Conservation (phyloP, 1,140 invertebrate species). For the Meloidogyne chitwoodi region DNA sequence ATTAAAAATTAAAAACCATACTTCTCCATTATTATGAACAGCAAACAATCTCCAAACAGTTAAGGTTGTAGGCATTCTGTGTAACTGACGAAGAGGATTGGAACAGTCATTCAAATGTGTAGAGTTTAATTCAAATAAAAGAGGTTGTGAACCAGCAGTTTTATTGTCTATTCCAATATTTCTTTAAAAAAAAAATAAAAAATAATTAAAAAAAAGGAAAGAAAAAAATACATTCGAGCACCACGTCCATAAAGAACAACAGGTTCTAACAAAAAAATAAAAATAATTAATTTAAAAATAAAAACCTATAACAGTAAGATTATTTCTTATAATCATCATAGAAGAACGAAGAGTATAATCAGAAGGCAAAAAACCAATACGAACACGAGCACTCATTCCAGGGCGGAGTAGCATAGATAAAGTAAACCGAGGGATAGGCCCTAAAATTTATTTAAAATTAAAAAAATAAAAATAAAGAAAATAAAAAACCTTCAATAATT, state of each 20-base stretch:
- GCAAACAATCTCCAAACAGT: constrained; percentile 78
- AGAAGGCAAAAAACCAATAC: constrained; percentile 64
- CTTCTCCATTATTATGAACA: constrained; percentile 77
- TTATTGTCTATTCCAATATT: constrained; percentile 85
- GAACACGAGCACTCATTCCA: constrained; percentile 62
- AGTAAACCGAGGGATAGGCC: constrained; percentile 54
- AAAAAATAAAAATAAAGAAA: constrained; percentile 29
- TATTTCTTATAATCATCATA: constrained; percentile 72
- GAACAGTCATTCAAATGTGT: constrained; percentile 78
- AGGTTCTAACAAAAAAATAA: constrained; percentile 66
- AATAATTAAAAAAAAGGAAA: neutral
- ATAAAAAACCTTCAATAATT: constrained; percentile 60
- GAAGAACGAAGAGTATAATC: constrained; percentile 64
- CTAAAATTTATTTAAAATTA: neutral
- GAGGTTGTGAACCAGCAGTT: constrained; percentile 73
- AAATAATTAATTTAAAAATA: neutral
- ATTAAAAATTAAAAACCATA: constrained; percentile 4
- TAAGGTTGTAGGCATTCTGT: constrained; percentile 67
- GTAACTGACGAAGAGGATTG: constrained; percentile 63
- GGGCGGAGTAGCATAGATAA: constrained; percentile 64
- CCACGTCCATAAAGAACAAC: constrained; percentile 77
- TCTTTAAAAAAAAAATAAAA: neutral
- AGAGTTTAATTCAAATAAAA: constrained; percentile 78
- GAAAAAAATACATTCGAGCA: constrained; percentile 66
- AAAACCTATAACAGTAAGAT: constrained; percentile 75